Conservation (phyloP, 2,113 vertebrate genomes). For the Paedocypris sp. region DNA sequence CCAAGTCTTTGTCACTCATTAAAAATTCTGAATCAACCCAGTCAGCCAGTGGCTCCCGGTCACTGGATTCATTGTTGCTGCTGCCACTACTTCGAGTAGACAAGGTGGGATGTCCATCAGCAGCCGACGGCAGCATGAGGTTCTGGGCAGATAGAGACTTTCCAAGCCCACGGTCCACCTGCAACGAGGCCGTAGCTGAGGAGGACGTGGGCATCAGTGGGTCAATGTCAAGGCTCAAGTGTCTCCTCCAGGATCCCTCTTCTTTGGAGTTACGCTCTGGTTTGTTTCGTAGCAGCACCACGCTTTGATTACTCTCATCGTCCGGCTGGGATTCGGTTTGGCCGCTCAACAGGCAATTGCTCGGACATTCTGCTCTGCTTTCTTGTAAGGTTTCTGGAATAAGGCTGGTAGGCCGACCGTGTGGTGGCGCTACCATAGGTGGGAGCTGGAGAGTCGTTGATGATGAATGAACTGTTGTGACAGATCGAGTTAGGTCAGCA, state of each 20-base stretch:
- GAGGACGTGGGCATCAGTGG: constrained; percentile 73
- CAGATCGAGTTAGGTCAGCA: constrained; percentile 64
- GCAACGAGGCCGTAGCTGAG: constrained; percentile 45
- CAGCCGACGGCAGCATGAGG: constrained; percentile 70
- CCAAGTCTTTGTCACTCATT: constrained; percentile 76
- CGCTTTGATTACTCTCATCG: constrained; percentile 28
- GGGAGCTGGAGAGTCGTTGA: constrained; percentile 83
- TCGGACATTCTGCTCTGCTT: constrained; percentile 60
- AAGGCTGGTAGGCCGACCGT: constrained; percentile 59
- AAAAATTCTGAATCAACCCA: constrained; percentile 83
- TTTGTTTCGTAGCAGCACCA: constrained; percentile 55
- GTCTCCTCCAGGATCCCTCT: constrained; percentile 76
- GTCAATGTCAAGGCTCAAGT: constrained; percentile 79
- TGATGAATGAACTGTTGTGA: constrained; percentile 60
- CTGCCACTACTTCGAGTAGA: constrained; percentile 66
- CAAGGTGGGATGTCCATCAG: constrained; percentile 66
- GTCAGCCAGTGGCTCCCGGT: constrained; percentile 58
- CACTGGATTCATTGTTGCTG: constrained; percentile 68
- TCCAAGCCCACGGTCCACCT: constrained; percentile 60
- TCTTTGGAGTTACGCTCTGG: constrained; percentile 59
- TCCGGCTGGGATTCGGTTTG: constrained; percentile 32
- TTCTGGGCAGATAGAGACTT: constrained; percentile 88
- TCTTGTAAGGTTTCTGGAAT: constrained; percentile 64
- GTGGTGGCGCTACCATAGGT: constrained; percentile 66
- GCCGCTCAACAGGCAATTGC: constrained; percentile 50